Evolutionary conservation across 2,888 invertebrate species (phyloP).

Genomic region (Dinocampus coccinellae): DNA sequence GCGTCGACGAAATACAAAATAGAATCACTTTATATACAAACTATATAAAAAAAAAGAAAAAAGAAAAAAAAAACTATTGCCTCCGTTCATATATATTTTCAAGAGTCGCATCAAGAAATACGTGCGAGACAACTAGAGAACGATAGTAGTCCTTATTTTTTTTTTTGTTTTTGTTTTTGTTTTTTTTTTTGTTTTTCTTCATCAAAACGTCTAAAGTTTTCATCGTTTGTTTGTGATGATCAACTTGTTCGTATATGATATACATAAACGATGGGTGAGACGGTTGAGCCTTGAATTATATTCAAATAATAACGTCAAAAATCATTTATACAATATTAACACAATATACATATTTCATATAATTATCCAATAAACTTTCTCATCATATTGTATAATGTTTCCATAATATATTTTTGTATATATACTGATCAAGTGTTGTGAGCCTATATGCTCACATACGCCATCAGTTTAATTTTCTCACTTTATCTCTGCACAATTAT

Average conservation of each 20-base stretch:
- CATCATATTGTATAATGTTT: conserved; percentile 37
- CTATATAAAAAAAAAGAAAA: no score
- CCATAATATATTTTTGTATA: conserved; percentile 33
- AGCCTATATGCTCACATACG: conserved; percentile 37
- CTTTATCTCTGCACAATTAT: not conserved
- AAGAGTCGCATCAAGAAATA: no score
- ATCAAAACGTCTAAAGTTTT: conserved; percentile 11
- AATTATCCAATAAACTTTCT: conserved; percentile 2
- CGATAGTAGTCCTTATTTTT: no score
- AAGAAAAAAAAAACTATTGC: no score
- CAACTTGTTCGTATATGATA: conserved; percentile 41
- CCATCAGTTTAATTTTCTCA: conserved; percentile 1
- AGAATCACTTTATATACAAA: no score
- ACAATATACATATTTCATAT: not conserved
- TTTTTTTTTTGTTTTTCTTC: not conserved
- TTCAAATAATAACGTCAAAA: not conserved
- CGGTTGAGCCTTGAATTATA: conserved; percentile 1
- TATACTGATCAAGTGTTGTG: conserved; percentile 29
- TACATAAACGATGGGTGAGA: conserved; percentile 45
- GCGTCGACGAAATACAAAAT: no score
- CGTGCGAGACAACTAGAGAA: no score
- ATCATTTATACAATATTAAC: not conserved
- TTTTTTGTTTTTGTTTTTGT: no score
- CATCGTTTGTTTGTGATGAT: conserved; percentile 44
- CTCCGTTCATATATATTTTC: no score